Evolutionary conservation across 2,113 vertebrate species (phyloP), one percentile per base, ranked within the genome.

Genomic region (Prolemur simus): DNA sequence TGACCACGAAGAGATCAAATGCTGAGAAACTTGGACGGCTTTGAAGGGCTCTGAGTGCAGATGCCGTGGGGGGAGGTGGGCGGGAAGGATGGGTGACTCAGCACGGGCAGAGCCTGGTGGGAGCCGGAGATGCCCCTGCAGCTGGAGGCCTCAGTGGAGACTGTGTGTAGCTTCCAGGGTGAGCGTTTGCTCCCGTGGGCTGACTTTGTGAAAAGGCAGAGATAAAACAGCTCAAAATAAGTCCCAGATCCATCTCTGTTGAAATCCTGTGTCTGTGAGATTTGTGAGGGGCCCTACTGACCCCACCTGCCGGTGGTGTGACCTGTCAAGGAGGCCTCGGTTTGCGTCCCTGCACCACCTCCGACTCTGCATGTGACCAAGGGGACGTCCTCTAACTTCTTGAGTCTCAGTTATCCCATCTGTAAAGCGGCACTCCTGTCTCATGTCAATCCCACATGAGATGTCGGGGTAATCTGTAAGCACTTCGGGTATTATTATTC

Each of bases 111-210:
- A 27, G 25, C 47, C 34, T 15, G 8, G 37, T 1, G 5, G 39
- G 29, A 32, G 56, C 18, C 6, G 34, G 21, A 39, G 80, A 29
- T 14, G 1, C 23, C 4, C 20, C 21, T 3, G 0, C 11, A 32
- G 39, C n/a, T 8, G 5, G 66, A 54, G 54, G 6, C 71, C 21
- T 23, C 45, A 0, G 2, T 0, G 39, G 56, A 54, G 27, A 25
- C 10, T 10, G 3, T 3, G 37, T 7, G 6, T 0, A 34, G 45
- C 45, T 21, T 37, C 32, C 1, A 6, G 60, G 34, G 56, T 49
- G 58, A 21, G 23, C 0, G 18, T 5, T 63, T 8, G 47, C 20
- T 69, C 64, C 56, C 12, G 2, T 7, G n/a, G n/a, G 32, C 39
- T 47, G 85, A 84, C 1, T 49, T 39, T 29, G 27, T n/a, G 47